These are phyloP conservation scores for Orchesellides sinensis DNA, from an alignment of 2,888 invertebrate genomes.

Conservation along the genomic window DNA sequence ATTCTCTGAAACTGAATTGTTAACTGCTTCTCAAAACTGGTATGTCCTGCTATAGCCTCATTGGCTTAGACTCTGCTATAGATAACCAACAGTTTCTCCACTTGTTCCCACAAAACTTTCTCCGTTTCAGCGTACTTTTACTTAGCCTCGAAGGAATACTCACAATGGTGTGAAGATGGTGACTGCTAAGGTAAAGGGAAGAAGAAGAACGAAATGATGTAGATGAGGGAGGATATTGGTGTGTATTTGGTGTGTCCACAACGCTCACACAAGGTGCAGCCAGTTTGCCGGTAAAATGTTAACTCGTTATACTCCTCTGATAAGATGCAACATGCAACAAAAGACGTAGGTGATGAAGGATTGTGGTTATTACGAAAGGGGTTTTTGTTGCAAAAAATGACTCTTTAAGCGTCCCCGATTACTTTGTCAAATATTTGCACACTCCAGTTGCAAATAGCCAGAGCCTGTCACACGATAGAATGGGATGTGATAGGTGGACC, in stretches of 20 bases:
- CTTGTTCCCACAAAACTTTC: slow-evolving; percentile 25
- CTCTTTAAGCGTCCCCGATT: not conserved
- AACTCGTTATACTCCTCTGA: slow-evolving; percentile 23
- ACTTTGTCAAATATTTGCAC: slow-evolving; percentile 16
- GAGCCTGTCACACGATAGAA: too few species aligned
- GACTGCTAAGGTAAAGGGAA: not conserved
- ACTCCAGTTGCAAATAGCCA: not conserved
- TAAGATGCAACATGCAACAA: not conserved
- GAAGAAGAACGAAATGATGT: not conserved
- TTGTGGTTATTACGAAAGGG: slow-evolving; percentile 1
- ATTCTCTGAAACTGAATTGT: not conserved
- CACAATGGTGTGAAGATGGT: slow-evolving; percentile 9
- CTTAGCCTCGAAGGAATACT: not conserved
- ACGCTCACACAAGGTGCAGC: slow-evolving; percentile 52
- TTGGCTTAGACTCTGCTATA: not conserved
- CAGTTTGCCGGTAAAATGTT: slow-evolving; percentile 55
- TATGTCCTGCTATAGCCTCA: slow-evolving; percentile 29
- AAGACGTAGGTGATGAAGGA: not conserved
- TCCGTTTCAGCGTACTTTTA: slow-evolving; percentile 26
- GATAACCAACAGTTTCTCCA: slow-evolving; percentile 37
- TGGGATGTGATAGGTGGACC: too few species aligned
- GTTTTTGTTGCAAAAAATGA: not conserved
- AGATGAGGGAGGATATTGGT: slow-evolving; percentile 23
- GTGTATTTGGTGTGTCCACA: slow-evolving; percentile 38
- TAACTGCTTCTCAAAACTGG: not conserved